A percentile compares a stretch with the other conserved stretches of the same genome.
Conservation (phyloP, 2,888 invertebrate genomes). For the Colostygia pectinataria region DNA sequence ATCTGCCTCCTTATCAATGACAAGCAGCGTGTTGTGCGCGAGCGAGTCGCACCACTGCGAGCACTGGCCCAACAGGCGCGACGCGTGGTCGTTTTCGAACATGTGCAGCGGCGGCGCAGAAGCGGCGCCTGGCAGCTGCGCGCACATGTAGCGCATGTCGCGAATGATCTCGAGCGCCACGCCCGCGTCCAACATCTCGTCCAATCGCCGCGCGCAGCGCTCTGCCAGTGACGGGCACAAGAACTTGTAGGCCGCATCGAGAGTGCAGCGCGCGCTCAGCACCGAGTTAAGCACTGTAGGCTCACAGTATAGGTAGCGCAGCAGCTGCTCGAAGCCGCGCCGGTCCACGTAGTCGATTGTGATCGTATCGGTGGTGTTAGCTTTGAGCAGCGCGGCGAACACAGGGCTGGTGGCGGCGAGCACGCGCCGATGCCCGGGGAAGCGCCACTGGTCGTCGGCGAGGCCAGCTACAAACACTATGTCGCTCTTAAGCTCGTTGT, state of each 20-base stretch:
- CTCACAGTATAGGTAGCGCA: constrained; percentile 86
- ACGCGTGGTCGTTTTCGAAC: constrained; percentile 62
- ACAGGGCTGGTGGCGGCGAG: constrained; percentile 85
- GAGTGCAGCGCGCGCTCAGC: constrained; percentile 85
- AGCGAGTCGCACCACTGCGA: constrained; percentile 84
- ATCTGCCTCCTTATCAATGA: constrained; percentile 73
- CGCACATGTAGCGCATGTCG: constrained; percentile 78
- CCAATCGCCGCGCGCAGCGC: constrained; percentile 86
- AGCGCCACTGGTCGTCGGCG: constrained; percentile 85
- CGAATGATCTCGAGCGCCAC: constrained; percentile 86
- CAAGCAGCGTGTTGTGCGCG: constrained; percentile 85
- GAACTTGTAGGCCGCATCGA: constrained; percentile 89
- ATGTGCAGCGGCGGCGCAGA: constrained; percentile 78
- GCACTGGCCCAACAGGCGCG: constrained; percentile 69
- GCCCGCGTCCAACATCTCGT: constrained; percentile 83
- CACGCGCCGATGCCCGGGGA: constrained; percentile 86
- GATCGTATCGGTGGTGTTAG: constrained; percentile 67
- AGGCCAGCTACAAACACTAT: constrained; percentile 85
- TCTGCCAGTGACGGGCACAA: constrained; percentile 87
- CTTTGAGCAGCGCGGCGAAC: constrained; percentile 82
- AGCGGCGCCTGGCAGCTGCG: constrained; percentile 69
- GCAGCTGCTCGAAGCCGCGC: constrained; percentile 86
- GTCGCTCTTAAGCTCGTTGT: constrained; percentile 82
- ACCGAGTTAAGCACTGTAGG: constrained; percentile 84
- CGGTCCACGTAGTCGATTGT: constrained; percentile 85